Evolutionary conservation across 2,113 vertebrate species (phyloP).

Genomic region (Cnemophilus loriae): DNA sequence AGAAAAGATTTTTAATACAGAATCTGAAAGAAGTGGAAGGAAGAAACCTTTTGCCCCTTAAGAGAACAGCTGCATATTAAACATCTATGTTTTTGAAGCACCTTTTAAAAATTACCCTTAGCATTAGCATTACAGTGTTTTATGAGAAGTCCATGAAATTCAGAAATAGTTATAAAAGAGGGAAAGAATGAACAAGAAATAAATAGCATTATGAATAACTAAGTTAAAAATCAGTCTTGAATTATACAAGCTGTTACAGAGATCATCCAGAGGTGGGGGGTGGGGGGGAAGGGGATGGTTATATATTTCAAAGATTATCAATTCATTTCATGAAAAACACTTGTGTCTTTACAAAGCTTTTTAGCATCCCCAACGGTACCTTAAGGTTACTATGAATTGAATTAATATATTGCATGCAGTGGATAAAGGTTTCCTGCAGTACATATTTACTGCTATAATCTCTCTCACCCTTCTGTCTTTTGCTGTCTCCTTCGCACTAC

Average conservation of each 20-base stretch:
- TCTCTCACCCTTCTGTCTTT: not conserved
- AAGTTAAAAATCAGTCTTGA: not conserved
- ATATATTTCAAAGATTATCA: not conserved
- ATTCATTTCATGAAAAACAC: not conserved
- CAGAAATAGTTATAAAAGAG: not conserved
- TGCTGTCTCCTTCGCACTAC: not conserved
- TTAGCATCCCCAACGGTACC: not conserved
- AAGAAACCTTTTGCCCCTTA: slow-evolving; percentile 32
- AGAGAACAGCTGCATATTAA: slow-evolving; percentile 44
- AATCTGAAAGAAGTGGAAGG: not conserved
- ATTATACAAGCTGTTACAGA: not conserved
- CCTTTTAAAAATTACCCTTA: slow-evolving; percentile 8
- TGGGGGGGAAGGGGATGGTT: not conserved
- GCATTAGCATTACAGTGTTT: not conserved
- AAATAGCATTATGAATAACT: not conserved
- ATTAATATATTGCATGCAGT: not conserved
- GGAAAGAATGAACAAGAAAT: not conserved
- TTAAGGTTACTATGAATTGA: not conserved
- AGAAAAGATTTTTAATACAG: not conserved
- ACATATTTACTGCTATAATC: not conserved
- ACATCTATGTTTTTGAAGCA: not conserved
- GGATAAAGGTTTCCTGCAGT: not conserved
- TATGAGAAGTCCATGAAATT: not conserved
- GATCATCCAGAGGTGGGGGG: not conserved
- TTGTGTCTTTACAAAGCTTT: not conserved